Evolutionary conservation across 1,140 invertebrate genomes (phyloP), one percentile per base, ranked within the genome.

Genomic region (Bilobella aurantiaca): DNA sequence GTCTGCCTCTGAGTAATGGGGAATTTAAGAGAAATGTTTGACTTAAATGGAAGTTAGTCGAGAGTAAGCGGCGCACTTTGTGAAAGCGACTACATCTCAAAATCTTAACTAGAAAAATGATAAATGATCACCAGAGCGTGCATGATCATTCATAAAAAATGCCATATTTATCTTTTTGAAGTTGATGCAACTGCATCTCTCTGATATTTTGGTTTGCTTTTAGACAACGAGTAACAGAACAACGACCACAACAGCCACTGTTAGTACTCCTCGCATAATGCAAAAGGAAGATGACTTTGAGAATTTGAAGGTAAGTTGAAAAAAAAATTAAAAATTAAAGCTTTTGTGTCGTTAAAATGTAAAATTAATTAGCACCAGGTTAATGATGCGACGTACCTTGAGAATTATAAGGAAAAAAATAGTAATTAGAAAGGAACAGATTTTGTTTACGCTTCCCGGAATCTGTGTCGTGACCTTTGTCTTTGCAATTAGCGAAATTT

Each of bases 141-240:
- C 37, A 42, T 8, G n/a, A 23, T 8, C 49, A 56, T 18, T 27
- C 57, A 58, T 60, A n/a, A n/a, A n/a, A n/a, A n/a, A n/a, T n/a
- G n/a, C n/a, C n/a, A 31, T 3, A 31, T 14, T 12, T 21, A 59
- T 25, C 29, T 12, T 59, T 29, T 59, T n/a, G n/a, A n/a, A n/a
- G n/a, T n/a, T n/a, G n/a, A n/a, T n/a, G n/a, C n/a, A n/a, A n/a
- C n/a, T n/a, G n/a, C n/a, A n/a, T 29, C 27, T 59, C 53, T 56
- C 12, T 59, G 5, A 2, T 14, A 28, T 8, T 27, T 61, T 67
- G 66, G 14, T 49, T 21, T 58, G 46, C 64, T 69, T 69, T 3
- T 61, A 73, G 71, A 69, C 66, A 25, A 68, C 66, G 29, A 70
- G 68, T 37, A 73, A 70, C 60, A 70, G 67, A 49, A 70, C 71